These are phyloP conservation scores for Chionomys nivalis DNA, from an alignment of 2,113 vertebrate species.

Conservation along the genomic window DNA sequence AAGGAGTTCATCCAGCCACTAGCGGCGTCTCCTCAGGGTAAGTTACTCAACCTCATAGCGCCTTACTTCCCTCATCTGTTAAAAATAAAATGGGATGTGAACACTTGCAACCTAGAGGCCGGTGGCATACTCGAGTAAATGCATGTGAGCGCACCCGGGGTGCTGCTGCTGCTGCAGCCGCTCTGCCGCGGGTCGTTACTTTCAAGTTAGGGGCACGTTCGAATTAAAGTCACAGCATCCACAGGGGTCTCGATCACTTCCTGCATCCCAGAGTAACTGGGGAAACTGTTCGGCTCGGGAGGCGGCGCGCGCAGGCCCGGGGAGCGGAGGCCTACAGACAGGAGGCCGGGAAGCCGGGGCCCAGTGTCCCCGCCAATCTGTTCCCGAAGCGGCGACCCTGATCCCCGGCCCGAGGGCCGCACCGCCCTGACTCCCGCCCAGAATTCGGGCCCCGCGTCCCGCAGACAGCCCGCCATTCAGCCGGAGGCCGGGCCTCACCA, in stretches of 20 bases:
- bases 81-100: background rate
- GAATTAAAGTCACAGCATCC: background rate
- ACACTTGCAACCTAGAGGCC: background rate
- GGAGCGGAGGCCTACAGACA: background rate
- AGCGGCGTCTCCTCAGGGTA: background rate
- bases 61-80: conserved; percentile 22
- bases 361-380: background rate
- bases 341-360: background rate
- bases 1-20: background rate
- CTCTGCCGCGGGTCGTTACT: background rate
- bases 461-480: conserved; percentile 62
- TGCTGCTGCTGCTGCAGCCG: background rate
- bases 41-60: background rate
- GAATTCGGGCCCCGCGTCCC: background rate
- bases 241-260: background rate
- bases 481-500: conserved; percentile 87
- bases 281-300: background rate
- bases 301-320: no score
- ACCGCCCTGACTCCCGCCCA: background rate
- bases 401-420: background rate
- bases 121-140: background rate
- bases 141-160: background rate
- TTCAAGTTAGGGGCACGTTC: background rate
- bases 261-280: background rate
- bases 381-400: background rate